A percentile compares a stretch with the other conserved stretches of the same genome.
Conservation (phyloP, 2,888 invertebrate species). For the Endomychus coccineus region DNA sequence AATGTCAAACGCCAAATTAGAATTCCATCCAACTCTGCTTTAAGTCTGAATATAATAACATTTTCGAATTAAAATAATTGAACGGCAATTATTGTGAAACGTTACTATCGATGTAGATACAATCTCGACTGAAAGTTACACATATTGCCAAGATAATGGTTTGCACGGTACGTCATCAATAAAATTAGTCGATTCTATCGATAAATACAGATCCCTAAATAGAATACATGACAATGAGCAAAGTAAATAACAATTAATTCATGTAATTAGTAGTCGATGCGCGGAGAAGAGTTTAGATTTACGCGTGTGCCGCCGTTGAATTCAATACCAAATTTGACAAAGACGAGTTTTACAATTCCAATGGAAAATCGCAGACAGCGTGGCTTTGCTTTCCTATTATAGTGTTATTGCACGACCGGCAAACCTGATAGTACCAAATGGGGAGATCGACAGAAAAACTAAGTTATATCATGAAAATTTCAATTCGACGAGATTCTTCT, state of each 20-base stretch:
- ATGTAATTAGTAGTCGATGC: constrained; percentile 43
- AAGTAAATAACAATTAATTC: constrained; percentile 43
- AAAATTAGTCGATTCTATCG: too few relatives aligned
- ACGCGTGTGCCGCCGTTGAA: constrained; percentile 39
- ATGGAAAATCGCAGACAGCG: constrained; percentile 43
- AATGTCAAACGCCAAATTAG: too few relatives aligned
- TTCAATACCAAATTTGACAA: constrained; percentile 45
- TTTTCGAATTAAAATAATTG: too few relatives aligned
- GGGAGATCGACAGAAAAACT: constrained; percentile 39
- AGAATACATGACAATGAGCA: constrained; percentile 25
- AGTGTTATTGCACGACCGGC: constrained; percentile 37
- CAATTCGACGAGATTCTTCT: constrained; percentile 21
- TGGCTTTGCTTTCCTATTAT: constrained; percentile 45
- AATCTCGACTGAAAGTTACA: too few relatives aligned
- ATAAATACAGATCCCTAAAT: too few relatives aligned
- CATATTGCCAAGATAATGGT: too few relatives aligned
- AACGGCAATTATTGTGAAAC: too few relatives aligned
- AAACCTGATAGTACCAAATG: constrained; percentile 37
- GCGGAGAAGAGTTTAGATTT: constrained; percentile 37
- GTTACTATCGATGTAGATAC: too few relatives aligned
- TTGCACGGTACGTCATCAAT: too few relatives aligned
- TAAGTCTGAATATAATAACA: too few relatives aligned
- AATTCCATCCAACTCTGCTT: too few relatives aligned
- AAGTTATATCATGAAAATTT: constrained; percentile 42
- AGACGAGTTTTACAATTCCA: constrained; percentile 41